phyloP scores from a whole-genome alignment of 2,797 vertebrate genomes.

The Rhynchonycteris naso region DNA sequence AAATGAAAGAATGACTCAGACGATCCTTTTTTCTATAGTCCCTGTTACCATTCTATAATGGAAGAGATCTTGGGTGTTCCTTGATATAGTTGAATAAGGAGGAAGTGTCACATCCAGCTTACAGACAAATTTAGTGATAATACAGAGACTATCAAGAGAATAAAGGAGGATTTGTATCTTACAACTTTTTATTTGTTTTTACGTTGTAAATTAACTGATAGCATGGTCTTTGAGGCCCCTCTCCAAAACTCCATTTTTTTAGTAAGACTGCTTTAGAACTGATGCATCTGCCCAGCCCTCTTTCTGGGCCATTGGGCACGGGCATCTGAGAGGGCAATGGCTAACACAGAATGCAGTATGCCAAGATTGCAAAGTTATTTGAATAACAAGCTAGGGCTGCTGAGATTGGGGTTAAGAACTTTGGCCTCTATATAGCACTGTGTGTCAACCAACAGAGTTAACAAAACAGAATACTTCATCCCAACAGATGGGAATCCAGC shows the following conservation, averaged over 20 bases:
- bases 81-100: background rate
- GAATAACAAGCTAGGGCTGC: background rate
- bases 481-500: background rate
- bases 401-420: constrained; percentile 9
- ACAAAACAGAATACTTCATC: background rate
- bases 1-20: constrained; percentile 30
- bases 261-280: background rate
- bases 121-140: background rate
- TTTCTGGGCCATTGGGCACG: background rate
- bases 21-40: background rate
- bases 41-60: background rate
- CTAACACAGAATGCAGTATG: background rate
- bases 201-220: background rate
- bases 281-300: background rate
- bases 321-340: background rate
- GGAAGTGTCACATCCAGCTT: background rate
- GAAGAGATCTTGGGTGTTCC: background rate
- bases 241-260: background rate
- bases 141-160: background rate
- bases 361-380: background rate
- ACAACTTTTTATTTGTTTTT: background rate
- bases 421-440: background rate
- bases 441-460: background rate
- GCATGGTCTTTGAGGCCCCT: background rate
- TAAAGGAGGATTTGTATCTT: background rate